These are phyloP conservation scores for Ictidomys tridecemlineatus DNA, from an alignment of 2,113 vertebrate genomes.

Conservation along the genomic window DNA sequence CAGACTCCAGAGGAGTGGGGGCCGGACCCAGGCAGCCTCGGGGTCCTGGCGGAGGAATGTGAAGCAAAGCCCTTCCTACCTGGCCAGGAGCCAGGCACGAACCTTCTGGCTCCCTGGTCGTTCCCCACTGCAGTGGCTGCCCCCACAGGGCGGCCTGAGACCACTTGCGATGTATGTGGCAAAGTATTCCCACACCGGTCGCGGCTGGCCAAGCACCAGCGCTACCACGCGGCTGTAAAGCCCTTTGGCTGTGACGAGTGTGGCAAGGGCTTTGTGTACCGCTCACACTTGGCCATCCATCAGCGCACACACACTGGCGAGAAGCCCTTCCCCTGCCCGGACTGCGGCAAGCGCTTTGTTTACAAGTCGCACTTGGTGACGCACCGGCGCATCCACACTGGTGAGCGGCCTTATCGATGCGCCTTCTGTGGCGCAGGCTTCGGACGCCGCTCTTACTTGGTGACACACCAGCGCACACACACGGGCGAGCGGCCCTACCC, in stretches of 20 bases:
- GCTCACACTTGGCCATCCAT: constrained; percentile 83
- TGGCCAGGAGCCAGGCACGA: neutral
- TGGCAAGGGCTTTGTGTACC: constrained; percentile 83
- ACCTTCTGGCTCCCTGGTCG: constrained; percentile 65
- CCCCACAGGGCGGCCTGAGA: constrained; percentile 24
- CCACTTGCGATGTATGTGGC: constrained; percentile 80
- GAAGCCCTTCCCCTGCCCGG: constrained; percentile 83
- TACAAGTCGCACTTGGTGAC: constrained; percentile 84
- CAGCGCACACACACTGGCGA: constrained; percentile 82
- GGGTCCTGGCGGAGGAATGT: neutral
- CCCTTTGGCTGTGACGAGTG: constrained; percentile 83
- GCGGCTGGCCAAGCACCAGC: constrained; percentile 81
- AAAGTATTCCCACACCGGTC: constrained; percentile 83
- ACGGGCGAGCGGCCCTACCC: constrained; percentile 83
- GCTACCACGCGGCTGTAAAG: constrained; percentile 81
- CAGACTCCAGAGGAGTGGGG: constrained; percentile 73
- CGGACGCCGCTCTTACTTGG: constrained; percentile 82
- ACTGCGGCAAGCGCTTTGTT: constrained; percentile 84
- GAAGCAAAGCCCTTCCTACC: constrained; percentile 67
- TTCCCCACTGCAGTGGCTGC: neutral
- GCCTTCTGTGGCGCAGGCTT: constrained; percentile 82
- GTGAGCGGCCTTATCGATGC: constrained; percentile 83
- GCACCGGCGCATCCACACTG: constrained; percentile 80
- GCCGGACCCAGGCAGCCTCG: neutral
- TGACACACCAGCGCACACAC: constrained; percentile 84